Evolutionary conservation across 1,140 invertebrate species (phyloP).

Genomic region (Drosophila watanabei): DNA sequence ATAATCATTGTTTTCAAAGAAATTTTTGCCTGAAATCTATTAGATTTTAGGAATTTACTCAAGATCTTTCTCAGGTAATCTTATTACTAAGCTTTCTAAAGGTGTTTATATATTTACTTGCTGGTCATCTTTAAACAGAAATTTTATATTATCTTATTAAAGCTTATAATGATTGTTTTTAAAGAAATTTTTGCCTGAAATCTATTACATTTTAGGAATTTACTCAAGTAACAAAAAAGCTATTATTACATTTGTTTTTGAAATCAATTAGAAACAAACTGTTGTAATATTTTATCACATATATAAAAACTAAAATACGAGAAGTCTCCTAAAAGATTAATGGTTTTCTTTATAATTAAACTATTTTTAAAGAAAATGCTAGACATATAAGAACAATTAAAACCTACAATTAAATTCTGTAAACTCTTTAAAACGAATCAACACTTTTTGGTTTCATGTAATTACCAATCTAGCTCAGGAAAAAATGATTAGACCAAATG

Average conservation of each 20-base stretch:
- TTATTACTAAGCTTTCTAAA: conserved; percentile 2
- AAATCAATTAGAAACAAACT: not conserved
- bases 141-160: not conserved
- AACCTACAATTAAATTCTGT: not conserved
- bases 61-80: conserved; percentile 24
- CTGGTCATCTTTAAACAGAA: not conserved
- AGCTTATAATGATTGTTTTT: not conserved
- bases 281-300: not conserved
- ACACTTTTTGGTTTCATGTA: not conserved
- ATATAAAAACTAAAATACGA: not conserved
- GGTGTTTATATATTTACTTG: not conserved
- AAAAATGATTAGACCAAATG: conserved; percentile 40
- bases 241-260: not conserved
- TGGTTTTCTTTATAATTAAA: not conserved
- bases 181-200: not conserved
- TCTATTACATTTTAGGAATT: not conserved
- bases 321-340: not conserved
- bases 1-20: not conserved
- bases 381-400: not conserved
- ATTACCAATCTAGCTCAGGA: conserved; percentile 9
- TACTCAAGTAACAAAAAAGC: not conserved
- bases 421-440: not conserved
- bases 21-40: not conserved
- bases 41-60: not conserved
- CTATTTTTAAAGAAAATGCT: not conserved